A percentile compares a stretch with the other conserved stretches of the same genome.
phyloP scores from a whole-genome alignment of 2,888 invertebrate species.

The Ischnus inquisitorius region DNA sequence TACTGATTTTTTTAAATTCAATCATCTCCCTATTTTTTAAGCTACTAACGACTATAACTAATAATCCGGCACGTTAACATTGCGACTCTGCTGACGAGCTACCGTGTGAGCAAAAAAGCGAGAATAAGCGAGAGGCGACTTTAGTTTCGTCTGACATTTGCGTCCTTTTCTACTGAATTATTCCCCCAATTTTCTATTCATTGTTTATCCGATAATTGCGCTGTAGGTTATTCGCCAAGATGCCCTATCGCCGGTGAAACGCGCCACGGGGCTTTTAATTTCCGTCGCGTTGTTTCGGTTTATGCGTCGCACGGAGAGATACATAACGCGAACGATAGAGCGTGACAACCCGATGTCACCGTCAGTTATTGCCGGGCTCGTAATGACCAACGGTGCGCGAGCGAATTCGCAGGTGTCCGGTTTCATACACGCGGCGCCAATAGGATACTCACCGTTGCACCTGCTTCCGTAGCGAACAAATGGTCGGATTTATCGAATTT shows the following conservation, averaged over 20 bases:
- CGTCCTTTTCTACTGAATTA: too few relatives aligned
- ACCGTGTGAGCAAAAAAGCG: too few relatives aligned
- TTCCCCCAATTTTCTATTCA: too few relatives aligned
- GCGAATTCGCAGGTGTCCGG: slow-evolving; percentile 53
- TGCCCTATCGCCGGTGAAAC: slow-evolving; percentile 14
- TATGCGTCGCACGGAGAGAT: slow-evolving; percentile 33
- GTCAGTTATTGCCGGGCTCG: slow-evolving; percentile 54
- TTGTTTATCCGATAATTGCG: too few relatives aligned
- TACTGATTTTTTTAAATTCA: neutral
- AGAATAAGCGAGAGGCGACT: too few relatives aligned
- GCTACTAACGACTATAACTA: too few relatives aligned
- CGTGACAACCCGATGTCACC: slow-evolving; percentile 42
- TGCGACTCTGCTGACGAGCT: too few relatives aligned
- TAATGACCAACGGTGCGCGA: slow-evolving; percentile 55
- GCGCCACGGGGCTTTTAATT: slow-evolving; percentile 43
- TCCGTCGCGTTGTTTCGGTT: slow-evolving; percentile 55
- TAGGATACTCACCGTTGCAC: slow-evolving; percentile 26
- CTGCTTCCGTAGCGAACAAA: slow-evolving; percentile 49
- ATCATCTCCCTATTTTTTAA: neutral
- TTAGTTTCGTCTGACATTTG: too few relatives aligned
- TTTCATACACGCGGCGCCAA: neutral
- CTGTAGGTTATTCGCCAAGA: neutral
- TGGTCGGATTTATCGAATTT: slow-evolving; percentile 62
- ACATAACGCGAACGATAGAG: slow-evolving; percentile 32
- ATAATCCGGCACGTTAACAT: too few relatives aligned